A percentile compares a stretch with the other conserved stretches of the same genome.
These are phyloP conservation scores for Tineola bisselliella DNA, from an alignment of 2,888 invertebrate species.

Conservation along the genomic window DNA sequence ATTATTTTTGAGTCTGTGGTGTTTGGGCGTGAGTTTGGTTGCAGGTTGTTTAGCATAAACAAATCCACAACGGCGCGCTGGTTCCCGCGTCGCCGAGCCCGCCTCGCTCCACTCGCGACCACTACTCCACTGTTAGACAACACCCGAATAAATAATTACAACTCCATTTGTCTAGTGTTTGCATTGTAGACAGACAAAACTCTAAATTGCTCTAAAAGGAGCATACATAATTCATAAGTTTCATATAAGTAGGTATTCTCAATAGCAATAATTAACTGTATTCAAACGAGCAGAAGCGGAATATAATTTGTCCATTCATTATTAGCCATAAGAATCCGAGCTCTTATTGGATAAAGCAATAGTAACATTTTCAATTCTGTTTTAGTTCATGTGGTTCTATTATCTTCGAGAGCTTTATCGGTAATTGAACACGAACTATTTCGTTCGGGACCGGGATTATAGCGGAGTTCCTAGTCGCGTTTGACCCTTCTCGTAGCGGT, in stretches of 20 bases:
- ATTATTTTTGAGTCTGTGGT: constrained; percentile 46
- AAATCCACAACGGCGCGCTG: constrained; percentile 34
- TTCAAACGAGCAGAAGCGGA: not conserved
- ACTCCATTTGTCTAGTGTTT: constrained; percentile 20
- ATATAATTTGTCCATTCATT: constrained; percentile 1
- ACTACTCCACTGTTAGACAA: constrained; percentile 31
- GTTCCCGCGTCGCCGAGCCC: constrained; percentile 19
- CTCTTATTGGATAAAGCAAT: constrained; percentile 23
- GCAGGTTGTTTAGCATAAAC: constrained; percentile 54
- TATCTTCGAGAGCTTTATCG: constrained; percentile 41
- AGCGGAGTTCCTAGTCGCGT: constrained; percentile 29
- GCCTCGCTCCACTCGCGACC: constrained; percentile 3
- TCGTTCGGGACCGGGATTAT: constrained; percentile 42
- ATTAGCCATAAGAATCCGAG: not conserved
- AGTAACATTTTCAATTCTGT: constrained; percentile 35
- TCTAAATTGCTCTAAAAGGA: constrained; percentile 11
- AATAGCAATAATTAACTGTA: constrained; percentile 4
- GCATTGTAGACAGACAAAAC: constrained; percentile 1
- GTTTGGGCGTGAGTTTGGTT: constrained; percentile 29
- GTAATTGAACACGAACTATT: constrained; percentile 49
- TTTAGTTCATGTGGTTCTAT: constrained; percentile 33
- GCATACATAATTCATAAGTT: constrained; percentile 12
- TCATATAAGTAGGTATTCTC: not conserved
- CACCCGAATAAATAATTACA: constrained; percentile 40
- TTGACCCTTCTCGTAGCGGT: constrained; percentile 31